These are phyloP conservation scores for Drosophila anceps DNA, from an alignment of 2,888 invertebrate species.

Conservation along the genomic window DNA sequence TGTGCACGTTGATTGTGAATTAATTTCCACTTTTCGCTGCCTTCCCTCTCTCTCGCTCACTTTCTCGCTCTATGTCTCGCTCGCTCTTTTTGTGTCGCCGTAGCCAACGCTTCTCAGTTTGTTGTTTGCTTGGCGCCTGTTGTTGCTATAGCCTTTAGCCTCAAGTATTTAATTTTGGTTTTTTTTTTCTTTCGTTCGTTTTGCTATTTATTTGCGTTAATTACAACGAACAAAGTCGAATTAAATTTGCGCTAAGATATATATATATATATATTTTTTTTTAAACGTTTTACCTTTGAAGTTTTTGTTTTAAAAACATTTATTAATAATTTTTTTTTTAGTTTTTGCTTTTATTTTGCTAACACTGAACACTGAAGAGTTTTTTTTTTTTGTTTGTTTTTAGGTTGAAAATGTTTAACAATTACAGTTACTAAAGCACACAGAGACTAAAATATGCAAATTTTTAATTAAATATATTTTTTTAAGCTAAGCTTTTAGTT, in stretches of 20 bases:
- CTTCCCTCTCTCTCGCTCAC: constrained; percentile 4
- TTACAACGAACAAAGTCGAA: constrained; percentile 18
- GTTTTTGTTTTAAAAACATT: constrained; percentile 51
- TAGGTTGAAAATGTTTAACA: constrained; percentile 34
- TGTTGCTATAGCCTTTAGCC: constrained; percentile 16
- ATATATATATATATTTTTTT: too few species aligned
- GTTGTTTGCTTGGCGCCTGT: constrained; percentile 13
- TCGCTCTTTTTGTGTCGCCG: background rate
- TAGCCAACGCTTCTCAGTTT: constrained; percentile 26
- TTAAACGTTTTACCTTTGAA: constrained; percentile 3
- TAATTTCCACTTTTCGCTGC: constrained; percentile 27
- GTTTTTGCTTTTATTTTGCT: constrained; percentile 27
- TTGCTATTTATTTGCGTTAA: constrained; percentile 26
- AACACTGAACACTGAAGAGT: constrained; percentile 61
- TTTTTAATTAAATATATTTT: constrained; percentile 23
- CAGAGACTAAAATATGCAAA: constrained; percentile 42
- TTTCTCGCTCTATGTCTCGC: background rate
- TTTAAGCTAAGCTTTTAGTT: constrained; percentile 57
- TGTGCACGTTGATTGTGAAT: constrained; percentile 61
- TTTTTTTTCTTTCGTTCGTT: constrained; percentile 15
- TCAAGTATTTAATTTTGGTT: constrained; percentile 4
- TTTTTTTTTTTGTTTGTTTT: constrained; percentile 31
- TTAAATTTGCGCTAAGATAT: constrained; percentile 21
- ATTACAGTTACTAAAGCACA: constrained; percentile 55
- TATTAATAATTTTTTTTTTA: constrained; percentile 20